Percentiles rank a stretch among this genome's conserved stretches.
Conservation (phyloP, 1,140 invertebrate species). For the Ridgeia piscesae region DNA sequence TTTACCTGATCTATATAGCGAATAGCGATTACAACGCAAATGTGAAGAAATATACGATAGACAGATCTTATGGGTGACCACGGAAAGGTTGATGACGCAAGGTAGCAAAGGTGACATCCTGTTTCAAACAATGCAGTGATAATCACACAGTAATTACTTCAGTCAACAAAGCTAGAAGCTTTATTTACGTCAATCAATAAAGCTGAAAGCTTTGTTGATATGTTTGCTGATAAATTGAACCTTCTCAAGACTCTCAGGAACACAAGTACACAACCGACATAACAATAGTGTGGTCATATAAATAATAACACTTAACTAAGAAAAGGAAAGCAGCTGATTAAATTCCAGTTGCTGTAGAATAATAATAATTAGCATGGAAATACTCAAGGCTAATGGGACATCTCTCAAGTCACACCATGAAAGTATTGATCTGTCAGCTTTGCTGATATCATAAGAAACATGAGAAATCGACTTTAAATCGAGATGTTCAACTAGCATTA, state of each 20-base stretch:
- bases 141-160: background rate
- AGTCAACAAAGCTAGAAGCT: too few relatives aligned
- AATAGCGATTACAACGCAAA: too few relatives aligned
- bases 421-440: background rate
- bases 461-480: background rate
- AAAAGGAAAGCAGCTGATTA: background rate
- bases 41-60: background rate
- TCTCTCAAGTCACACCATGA: background rate
- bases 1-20: too few relatives aligned
- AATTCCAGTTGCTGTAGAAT: background rate
- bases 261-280: background rate
- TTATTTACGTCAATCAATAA: too few relatives aligned
- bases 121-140: background rate
- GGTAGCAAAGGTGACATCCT: background rate
- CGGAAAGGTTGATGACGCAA: background rate
- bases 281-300: background rate
- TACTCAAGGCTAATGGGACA: background rate
- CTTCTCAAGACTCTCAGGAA: background rate
- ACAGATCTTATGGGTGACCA: background rate
- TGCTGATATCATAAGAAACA: background rate
- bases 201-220: background rate
- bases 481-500: background rate
- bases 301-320: background rate
- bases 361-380: background rate
- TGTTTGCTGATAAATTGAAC: background rate